These are phyloP conservation scores for Drosophila prosaltans DNA, from an alignment of 1,140 invertebrate genomes.

Conservation along the genomic window DNA sequence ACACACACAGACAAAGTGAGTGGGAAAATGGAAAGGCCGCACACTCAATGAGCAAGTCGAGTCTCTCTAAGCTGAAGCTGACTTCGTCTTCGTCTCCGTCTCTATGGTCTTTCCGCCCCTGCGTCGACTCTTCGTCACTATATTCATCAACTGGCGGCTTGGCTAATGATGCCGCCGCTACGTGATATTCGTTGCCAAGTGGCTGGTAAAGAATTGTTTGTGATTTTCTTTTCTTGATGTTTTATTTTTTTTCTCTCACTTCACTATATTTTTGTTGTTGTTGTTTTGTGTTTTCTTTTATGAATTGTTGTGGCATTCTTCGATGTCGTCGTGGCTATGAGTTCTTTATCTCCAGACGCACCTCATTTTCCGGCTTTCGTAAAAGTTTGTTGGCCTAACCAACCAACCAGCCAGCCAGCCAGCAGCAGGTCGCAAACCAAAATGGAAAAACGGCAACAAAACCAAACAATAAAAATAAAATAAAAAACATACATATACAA, in stretches of 20 bases:
- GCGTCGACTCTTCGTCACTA: not conserved
- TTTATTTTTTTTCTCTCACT: slow-evolving; percentile 10
- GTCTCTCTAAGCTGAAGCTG: not conserved
- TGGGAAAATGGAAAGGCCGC: slow-evolving; percentile 76
- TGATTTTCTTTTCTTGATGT: slow-evolving; percentile 34
- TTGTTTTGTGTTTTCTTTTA: slow-evolving; percentile 43
- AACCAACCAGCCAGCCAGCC: too few relatives aligned
- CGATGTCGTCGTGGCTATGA: slow-evolving; percentile 46
- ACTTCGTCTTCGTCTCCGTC: slow-evolving; percentile 7
- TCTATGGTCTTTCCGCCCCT: slow-evolving; percentile 21
- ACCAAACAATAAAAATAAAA: not conserved
- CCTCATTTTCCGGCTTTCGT: slow-evolving; percentile 75
- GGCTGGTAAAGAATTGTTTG: slow-evolving; percentile 67
- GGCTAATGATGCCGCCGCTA: slow-evolving; percentile 79
- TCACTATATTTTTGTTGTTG: slow-evolving; percentile 32
- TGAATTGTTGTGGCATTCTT: slow-evolving; percentile 79
- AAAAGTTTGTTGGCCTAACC: slow-evolving; percentile 41
- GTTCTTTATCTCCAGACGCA: slow-evolving; percentile 70
- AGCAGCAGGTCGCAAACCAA: slow-evolving; percentile 38
- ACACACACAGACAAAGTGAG: slow-evolving; percentile 63
- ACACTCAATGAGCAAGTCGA: slow-evolving; percentile 56
- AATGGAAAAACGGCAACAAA: slow-evolving; percentile 14
- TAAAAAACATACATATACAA: not conserved
- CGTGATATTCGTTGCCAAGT: slow-evolving; percentile 78
- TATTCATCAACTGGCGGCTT: slow-evolving; percentile 40